A percentile compares a stretch with the other conserved stretches of the same genome.
Conservation (phyloP, 2,113 vertebrate species). For the Dromaius novaehollandiae region DNA sequence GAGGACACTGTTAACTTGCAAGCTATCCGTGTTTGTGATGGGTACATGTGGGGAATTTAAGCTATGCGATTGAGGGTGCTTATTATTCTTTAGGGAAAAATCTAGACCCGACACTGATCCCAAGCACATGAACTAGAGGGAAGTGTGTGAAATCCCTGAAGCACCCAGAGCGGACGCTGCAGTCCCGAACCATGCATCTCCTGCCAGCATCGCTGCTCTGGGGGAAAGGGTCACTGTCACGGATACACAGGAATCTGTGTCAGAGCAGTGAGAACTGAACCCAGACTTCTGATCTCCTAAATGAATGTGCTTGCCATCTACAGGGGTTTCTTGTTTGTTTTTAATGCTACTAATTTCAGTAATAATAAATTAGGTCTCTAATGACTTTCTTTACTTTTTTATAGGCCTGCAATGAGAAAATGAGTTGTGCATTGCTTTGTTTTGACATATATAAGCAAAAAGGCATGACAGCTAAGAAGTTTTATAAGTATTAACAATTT, state of each 20-base stretch:
- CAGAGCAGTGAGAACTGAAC: not conserved
- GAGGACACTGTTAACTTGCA: not conserved
- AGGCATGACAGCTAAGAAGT: not conserved
- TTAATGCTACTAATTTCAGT: not conserved
- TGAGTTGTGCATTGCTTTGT: not conserved
- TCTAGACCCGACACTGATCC: not conserved
- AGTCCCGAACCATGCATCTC: not conserved
- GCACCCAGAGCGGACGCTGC: not conserved
- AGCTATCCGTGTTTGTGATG: not conserved
- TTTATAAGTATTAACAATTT: not conserved
- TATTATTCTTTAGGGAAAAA: not conserved
- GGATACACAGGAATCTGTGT: not conserved
- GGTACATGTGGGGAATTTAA: not conserved
- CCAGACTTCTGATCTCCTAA: not conserved
- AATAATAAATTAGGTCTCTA: not conserved
- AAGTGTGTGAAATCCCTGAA: not conserved
- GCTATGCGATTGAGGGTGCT: not conserved
- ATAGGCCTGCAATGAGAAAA: not conserved
- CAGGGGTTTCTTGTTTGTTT: not conserved
- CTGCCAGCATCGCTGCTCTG: not conserved
- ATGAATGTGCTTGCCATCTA: not conserved
- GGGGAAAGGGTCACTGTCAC: not conserved
- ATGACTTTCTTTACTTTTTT: not conserved
- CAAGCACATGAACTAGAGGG: not conserved
- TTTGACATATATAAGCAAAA: not conserved